Evolutionary conservation across 2,888 invertebrate genomes (phyloP).

Genomic region (Ametastegia equiseti): DNA sequence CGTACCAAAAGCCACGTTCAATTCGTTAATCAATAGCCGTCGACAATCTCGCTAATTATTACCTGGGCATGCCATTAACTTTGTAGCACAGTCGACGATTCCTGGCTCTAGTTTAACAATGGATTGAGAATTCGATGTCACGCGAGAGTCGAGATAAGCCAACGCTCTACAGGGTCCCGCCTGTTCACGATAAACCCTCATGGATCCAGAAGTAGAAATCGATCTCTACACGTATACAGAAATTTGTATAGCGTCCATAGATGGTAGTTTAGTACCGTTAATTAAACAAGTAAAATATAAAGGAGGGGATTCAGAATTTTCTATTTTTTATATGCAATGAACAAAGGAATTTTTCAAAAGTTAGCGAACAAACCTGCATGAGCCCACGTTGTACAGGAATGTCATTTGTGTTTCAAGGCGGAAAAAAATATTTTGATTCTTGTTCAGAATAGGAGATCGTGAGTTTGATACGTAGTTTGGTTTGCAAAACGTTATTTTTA

Average conservation of each 20-base stretch:
- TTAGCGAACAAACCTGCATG: no score
- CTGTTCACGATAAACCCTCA: slow-evolving; percentile 2
- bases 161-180: slow-evolving; percentile 15
- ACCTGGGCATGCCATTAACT: slow-evolving; percentile 37
- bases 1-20: not conserved
- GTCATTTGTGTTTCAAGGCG: no score
- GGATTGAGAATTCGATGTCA: slow-evolving; percentile 39
- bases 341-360: no score
- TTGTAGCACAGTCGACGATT: slow-evolving; percentile 32
- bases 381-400: no score
- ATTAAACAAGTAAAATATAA: not conserved
- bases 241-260: not conserved
- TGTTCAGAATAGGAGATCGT: no score
- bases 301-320: not conserved
- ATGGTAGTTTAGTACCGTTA: not conserved
- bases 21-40: slow-evolving; percentile 32
- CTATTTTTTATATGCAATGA: no score
- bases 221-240: not conserved
- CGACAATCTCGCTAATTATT: slow-evolving; percentile 25
- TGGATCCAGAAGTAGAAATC: not conserved
- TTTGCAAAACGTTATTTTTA: no score
- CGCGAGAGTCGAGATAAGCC: not conserved
- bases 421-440: no score
- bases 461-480: no score
- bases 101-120: slow-evolving; percentile 36